These are phyloP conservation scores for Mimumesa dahlbomi DNA, from an alignment of 2,888 invertebrate genomes.

Conservation along the genomic window DNA sequence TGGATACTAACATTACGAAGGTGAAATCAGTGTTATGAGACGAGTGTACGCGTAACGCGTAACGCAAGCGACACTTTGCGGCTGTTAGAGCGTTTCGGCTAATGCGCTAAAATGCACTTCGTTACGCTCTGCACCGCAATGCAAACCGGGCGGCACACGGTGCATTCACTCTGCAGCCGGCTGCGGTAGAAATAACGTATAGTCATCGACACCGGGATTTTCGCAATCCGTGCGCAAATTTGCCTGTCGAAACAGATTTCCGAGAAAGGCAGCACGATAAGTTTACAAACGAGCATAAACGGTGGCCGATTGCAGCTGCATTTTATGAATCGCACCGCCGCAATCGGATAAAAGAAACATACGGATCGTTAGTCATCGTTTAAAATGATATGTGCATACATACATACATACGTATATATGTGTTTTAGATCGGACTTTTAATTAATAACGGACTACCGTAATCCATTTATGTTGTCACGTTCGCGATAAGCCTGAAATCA, in stretches of 20 bases:
- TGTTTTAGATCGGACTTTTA: neutral
- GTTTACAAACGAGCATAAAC: constrained; percentile 4
- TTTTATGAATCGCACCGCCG: neutral
- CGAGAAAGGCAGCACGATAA: constrained; percentile 13
- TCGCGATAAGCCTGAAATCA: neutral
- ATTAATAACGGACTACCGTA: neutral
- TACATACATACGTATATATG: too few species aligned
- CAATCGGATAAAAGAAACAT: neutral
- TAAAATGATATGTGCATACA: neutral
- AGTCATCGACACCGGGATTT: constrained; percentile 36
- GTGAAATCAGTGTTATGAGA: constrained; percentile 13
- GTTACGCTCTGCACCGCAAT: constrained; percentile 62
- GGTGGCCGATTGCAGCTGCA: neutral
- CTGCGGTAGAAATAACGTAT: constrained; percentile 48
- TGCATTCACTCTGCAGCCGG: constrained; percentile 41
- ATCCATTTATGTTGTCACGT: neutral
- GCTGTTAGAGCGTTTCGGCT: constrained; percentile 67
- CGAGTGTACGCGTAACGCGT: constrained; percentile 24
- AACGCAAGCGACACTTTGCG: constrained; percentile 64
- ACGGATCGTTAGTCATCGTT: neutral
- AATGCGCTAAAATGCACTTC: constrained; percentile 69
- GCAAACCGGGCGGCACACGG: constrained; percentile 41
- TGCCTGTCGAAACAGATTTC: constrained; percentile 10
- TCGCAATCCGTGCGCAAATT: constrained; percentile 30
- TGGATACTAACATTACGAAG: neutral